These are phyloP conservation scores for Archips xylosteana DNA, from an alignment of 2,888 invertebrate genomes.

Conservation along the genomic window DNA sequence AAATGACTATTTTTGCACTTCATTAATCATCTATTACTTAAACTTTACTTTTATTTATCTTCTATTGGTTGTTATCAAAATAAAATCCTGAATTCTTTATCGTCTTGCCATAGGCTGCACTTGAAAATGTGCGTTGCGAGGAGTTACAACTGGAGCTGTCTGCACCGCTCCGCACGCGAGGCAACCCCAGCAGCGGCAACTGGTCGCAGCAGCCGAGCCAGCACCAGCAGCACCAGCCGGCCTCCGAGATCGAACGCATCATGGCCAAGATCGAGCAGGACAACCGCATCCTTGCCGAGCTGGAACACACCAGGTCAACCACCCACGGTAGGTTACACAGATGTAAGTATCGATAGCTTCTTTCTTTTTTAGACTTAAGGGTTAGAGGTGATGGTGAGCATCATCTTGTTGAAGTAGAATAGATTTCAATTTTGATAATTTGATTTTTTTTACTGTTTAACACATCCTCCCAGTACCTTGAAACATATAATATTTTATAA, in stretches of 20 bases:
- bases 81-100: background rate
- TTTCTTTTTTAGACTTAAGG: slow-evolving; percentile 41
- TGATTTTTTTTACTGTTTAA: background rate
- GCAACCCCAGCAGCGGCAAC: slow-evolving; percentile 67
- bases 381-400: slow-evolving; percentile 30
- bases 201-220: slow-evolving; percentile 75
- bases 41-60: background rate
- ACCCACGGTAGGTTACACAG: slow-evolving; percentile 82
- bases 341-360: slow-evolving; percentile 35
- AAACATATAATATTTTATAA: too few relatives aligned
- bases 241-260: slow-evolving; percentile 95
- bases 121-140: slow-evolving; percentile 91
- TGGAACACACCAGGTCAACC: slow-evolving; percentile 93
- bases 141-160: slow-evolving; percentile 95
- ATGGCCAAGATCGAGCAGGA: slow-evolving; percentile 98
- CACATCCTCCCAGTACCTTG: too few relatives aligned
- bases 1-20: too few relatives aligned
- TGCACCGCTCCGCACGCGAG: slow-evolving; percentile 86
- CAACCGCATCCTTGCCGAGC: slow-evolving; percentile 94
- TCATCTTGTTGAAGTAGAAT: slow-evolving; percentile 10
- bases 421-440: background rate
- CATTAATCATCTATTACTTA: too few relatives aligned
- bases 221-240: slow-evolving; percentile 75
- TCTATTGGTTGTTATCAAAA: background rate
- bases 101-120: slow-evolving; percentile 81